phyloP scores from a whole-genome alignment of 2,797 vertebrate genomes.

The Ptychadena robeensis region DNA sequence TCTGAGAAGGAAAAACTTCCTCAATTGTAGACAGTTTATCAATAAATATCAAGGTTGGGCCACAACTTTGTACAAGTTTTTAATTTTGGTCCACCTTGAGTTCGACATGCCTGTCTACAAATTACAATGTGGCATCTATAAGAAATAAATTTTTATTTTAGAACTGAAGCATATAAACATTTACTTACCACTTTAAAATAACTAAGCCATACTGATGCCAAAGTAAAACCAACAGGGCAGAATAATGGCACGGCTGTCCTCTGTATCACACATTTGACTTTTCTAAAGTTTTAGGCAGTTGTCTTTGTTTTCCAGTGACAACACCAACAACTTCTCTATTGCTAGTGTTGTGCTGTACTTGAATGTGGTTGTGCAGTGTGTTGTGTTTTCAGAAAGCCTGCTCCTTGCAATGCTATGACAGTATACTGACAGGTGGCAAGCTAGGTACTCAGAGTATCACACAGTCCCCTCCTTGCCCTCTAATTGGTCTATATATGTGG shows the following conservation, averaged over 20 bases:
- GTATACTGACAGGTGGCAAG: constrained; percentile 41
- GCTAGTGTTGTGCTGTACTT: constrained; percentile 31
- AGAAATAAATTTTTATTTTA: neutral
- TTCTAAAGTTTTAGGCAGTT: neutral
- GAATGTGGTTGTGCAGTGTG: constrained; percentile 28
- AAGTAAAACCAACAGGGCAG: neutral
- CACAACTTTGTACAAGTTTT: too few species aligned
- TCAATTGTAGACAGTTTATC: too few species aligned
- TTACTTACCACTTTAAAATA: constrained; percentile 38
- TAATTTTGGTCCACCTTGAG: too few species aligned
- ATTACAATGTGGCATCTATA: neutral
- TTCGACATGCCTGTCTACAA: too few species aligned
- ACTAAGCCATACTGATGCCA: neutral
- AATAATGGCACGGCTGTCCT: neutral
- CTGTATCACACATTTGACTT: neutral
- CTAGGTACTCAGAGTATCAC: neutral
- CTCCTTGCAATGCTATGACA: constrained; percentile 26
- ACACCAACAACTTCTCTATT: constrained; percentile 21
- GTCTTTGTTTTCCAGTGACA: constrained; percentile 49
- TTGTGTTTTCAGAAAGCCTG: constrained; percentile 24
- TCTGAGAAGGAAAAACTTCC: too few species aligned
- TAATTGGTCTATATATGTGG: constrained; percentile 67
- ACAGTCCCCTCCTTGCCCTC: constrained; percentile 61
- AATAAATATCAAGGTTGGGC: too few species aligned
- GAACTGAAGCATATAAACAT: neutral